Conservation (phyloP, 30 jellyfish, hydroid and myxozoan genomes). For the Hydractinia symbiolongicarpus region DNA sequence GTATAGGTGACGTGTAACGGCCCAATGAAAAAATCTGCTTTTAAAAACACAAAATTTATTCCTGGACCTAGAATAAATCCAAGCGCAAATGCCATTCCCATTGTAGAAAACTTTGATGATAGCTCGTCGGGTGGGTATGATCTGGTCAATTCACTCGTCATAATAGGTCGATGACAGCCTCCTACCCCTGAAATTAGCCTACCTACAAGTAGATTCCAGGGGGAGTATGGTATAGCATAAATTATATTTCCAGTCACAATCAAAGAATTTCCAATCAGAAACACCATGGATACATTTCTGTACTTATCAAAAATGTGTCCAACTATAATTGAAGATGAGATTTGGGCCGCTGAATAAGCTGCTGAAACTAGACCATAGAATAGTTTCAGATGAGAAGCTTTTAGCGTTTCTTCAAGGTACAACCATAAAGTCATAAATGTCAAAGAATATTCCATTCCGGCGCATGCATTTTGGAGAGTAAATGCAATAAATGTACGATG, state of each 20-base stretch:
- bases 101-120: slow-evolving; percentile 5
- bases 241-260: slow-evolving; percentile 34
- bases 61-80: slow-evolving; percentile 45
- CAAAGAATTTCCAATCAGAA: slow-evolving; percentile 25
- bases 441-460: slow-evolving; percentile 35
- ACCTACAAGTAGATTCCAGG: slow-evolving; percentile 36
- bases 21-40: slow-evolving; percentile 28
- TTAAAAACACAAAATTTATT: slow-evolving; percentile 20
- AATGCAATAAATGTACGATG: slow-evolving; percentile 21
- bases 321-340: slow-evolving; percentile 11
- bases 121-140: slow-evolving; percentile 14
- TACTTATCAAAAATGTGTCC: slow-evolving; percentile 33
- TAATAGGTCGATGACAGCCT: slow-evolving; percentile 31
- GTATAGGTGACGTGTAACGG: slow-evolving; percentile 27
- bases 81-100: slow-evolving; percentile 22
- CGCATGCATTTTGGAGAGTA: slow-evolving; percentile 10
- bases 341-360: slow-evolving; percentile 23
- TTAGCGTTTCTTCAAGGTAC: slow-evolving; percentile 17
- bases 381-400: slow-evolving; percentile 14
- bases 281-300: slow-evolving; percentile 12
- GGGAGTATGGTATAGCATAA: slow-evolving; percentile 41
- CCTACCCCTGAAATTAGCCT: slow-evolving; percentile 48
- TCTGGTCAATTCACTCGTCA: slow-evolving; percentile 33
- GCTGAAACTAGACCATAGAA: slow-evolving; percentile 31
- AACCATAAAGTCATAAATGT: slow-evolving; percentile 41